A percentile compares a stretch with the other conserved stretches of the same genome.
phyloP scores from a whole-genome alignment of 2,797 vertebrate species.

The Girardinus metallicus region DNA sequence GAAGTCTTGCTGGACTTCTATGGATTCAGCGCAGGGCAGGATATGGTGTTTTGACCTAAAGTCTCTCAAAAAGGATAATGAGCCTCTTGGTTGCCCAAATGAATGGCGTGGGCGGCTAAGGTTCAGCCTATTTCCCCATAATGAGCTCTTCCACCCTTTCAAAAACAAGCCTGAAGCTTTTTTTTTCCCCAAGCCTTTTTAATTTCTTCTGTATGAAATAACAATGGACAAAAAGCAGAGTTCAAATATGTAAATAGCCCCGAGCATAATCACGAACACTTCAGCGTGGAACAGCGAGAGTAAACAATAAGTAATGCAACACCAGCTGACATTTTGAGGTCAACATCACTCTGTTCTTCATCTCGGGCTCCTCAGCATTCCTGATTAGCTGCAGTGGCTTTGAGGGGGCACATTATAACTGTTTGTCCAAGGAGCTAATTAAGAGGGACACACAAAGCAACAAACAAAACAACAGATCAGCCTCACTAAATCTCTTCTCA shows the following conservation, averaged over 20 bases:
- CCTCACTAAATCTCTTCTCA: conserved; percentile 66
- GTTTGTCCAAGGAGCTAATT: conserved; percentile 70
- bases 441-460: conserved; percentile 65
- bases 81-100: conserved; percentile 76
- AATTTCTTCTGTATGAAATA: conserved; percentile 57
- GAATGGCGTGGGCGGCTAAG: conserved; percentile 69
- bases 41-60: conserved; percentile 70
- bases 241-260: conserved; percentile 67
- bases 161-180: conserved; percentile 59
- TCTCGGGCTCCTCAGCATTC: conserved; percentile 70
- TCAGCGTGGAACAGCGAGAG: conserved; percentile 56
- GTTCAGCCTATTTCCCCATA: conserved; percentile 71
- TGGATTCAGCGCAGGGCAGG: conserved; percentile 66
- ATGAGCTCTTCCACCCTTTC: conserved; percentile 69
- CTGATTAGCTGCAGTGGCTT: conserved; percentile 73
- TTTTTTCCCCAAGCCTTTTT: conserved; percentile 50
- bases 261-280: conserved; percentile 63
- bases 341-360: conserved; percentile 74
- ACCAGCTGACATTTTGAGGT: conserved; percentile 84
- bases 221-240: conserved; percentile 57
- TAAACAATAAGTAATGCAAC: conserved; percentile 77
- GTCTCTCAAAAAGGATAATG: conserved; percentile 77
- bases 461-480: conserved; percentile 77
- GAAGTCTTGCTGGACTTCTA: conserved; percentile 60
- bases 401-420: conserved; percentile 59